Conservation (phyloP, 2,797 vertebrate species). For the Anabacerthia variegaticeps region DNA sequence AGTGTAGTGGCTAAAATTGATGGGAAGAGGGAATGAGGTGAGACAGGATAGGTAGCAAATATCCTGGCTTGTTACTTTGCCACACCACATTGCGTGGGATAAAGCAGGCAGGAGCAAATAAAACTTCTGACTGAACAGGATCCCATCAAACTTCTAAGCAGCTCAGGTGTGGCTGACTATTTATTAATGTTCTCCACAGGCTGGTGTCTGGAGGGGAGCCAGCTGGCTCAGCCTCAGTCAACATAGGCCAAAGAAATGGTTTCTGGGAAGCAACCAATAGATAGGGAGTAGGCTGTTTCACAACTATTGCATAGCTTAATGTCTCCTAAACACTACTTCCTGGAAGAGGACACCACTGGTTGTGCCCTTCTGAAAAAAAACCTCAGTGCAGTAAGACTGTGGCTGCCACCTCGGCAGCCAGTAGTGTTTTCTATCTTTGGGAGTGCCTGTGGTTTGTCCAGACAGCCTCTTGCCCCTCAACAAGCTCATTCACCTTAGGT, state of each 20-base stretch:
- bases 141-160: constrained; percentile 22
- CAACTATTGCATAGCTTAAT: neutral
- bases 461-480: neutral
- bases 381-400: neutral
- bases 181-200: neutral
- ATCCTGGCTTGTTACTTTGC: neutral
- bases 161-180: constrained; percentile 38
- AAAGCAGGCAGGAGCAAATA: neutral
- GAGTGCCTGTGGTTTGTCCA: neutral
- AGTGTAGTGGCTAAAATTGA: constrained; percentile 10
- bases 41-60: constrained; percentile 40
- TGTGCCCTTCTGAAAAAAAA: neutral
- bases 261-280: neutral
- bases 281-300: neutral
- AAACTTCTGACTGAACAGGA: constrained; percentile 58
- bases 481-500: neutral
- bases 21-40: constrained; percentile 53
- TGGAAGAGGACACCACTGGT: neutral
- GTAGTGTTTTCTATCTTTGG: neutral
- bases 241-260: neutral
- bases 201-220: constrained; percentile 5
- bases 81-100: neutral
- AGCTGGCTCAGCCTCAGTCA: neutral
- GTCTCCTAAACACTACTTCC: neutral
- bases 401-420: neutral